These are phyloP conservation scores for Sternotherus odoratus DNA, from an alignment of 2,797 vertebrate genomes.

Conservation along the genomic window DNA sequence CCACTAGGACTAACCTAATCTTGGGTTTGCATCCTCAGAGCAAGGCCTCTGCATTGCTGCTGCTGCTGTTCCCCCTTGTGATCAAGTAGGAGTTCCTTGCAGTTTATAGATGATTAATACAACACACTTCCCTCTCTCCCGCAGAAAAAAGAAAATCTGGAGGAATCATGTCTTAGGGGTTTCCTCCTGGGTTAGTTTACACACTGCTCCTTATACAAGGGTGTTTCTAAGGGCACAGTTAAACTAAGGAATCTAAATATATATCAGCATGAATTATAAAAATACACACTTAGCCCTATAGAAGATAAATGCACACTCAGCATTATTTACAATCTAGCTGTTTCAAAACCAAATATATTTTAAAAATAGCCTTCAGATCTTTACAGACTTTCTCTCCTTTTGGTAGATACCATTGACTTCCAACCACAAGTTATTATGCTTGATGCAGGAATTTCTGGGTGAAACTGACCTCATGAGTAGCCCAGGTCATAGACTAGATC, in stretches of 20 bases:
- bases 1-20: not conserved
- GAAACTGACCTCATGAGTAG: too few relatives aligned
- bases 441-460: not conserved
- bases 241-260: not conserved
- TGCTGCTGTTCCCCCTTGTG: not conserved
- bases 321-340: not conserved
- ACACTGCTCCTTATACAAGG: conserved; percentile 28
- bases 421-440: not conserved
- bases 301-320: not conserved
- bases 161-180: not conserved
- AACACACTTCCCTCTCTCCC: not conserved
- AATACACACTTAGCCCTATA: not conserved
- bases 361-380: not conserved
- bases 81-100: not conserved
- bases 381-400: not conserved
- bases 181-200: conserved; percentile 27
- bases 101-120: conserved; percentile 9
- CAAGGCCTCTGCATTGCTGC: conserved; percentile 8
- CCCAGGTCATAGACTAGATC: too few relatives aligned
- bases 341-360: not conserved
- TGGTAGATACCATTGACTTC: not conserved
- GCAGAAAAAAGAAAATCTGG: conserved; percentile 15
- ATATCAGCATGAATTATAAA: not conserved
- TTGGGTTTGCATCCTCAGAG: not conserved
- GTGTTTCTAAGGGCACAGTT: conserved; percentile 21